These are phyloP conservation scores for Hylaeus volcanicus DNA, from an alignment of 1,140 invertebrate genomes.

Conservation along the genomic window DNA sequence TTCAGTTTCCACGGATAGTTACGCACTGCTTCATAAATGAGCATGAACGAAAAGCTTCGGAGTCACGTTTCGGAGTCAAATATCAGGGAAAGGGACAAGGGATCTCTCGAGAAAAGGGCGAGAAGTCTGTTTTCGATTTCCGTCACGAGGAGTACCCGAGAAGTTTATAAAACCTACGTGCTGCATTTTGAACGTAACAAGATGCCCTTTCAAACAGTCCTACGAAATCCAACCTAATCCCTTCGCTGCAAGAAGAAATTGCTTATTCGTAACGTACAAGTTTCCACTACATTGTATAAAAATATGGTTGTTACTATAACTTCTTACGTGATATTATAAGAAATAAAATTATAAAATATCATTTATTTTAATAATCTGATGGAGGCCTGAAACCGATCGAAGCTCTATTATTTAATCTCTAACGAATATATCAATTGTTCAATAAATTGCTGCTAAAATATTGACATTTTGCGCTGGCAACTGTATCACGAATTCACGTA, in stretches of 20 bases:
- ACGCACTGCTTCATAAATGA: neutral
- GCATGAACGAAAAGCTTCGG: neutral
- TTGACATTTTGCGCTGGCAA: too few species aligned
- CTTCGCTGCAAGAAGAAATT: neutral
- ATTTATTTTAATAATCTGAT: too few species aligned
- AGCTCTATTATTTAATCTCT: too few species aligned
- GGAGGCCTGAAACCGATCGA: too few species aligned
- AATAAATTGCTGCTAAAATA: too few species aligned
- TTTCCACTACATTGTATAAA: too few species aligned
- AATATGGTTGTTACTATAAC: too few species aligned
- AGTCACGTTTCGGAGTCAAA: conserved; percentile 54
- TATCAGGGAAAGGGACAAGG: conserved; percentile 41
- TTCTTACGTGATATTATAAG: too few species aligned
- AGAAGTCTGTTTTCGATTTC: conserved; percentile 55
- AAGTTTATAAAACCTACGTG: conserved; percentile 41
- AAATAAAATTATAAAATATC: too few species aligned
- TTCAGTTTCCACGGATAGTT: neutral
- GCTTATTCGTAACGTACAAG: too few species aligned
- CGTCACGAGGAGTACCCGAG: conserved; percentile 25
- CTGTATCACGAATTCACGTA: too few species aligned
- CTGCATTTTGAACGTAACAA: conserved; percentile 44
- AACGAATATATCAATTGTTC: too few species aligned
- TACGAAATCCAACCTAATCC: neutral
- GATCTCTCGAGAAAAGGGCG: conserved; percentile 5
- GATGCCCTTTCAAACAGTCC: neutral